These are phyloP conservation scores for Cephus runcator DNA, from an alignment of 2,888 invertebrate genomes.

Conservation along the genomic window DNA sequence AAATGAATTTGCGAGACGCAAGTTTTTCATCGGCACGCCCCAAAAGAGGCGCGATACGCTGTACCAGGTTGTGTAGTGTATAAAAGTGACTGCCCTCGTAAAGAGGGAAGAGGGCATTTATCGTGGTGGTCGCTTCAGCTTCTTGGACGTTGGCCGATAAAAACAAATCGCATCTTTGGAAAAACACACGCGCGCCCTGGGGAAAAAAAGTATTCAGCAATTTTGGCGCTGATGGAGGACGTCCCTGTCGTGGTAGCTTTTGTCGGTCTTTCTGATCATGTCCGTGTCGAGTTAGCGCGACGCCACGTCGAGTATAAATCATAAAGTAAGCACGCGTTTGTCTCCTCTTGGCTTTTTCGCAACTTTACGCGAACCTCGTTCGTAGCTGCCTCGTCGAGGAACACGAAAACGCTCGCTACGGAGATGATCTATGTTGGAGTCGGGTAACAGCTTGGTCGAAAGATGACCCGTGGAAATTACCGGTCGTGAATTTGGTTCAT, in stretches of 20 bases:
- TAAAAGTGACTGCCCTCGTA: slow-evolving; percentile 8
- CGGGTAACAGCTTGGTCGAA: not conserved
- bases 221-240: slow-evolving; percentile 36
- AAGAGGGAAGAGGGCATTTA: slow-evolving; percentile 12
- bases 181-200: slow-evolving; percentile 52
- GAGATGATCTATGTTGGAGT: not conserved
- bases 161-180: slow-evolving; percentile 56
- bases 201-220: slow-evolving; percentile 43
- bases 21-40: slow-evolving; percentile 22
- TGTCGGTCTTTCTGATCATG: slow-evolving; percentile 12
- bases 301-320: slow-evolving; percentile 37
- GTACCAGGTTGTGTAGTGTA: slow-evolving; percentile 2
- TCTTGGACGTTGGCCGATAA: slow-evolving; percentile 15
- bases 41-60: not conserved
- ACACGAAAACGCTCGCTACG: not conserved
- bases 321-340: slow-evolving; percentile 35
- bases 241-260: slow-evolving; percentile 11
- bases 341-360: not conserved
- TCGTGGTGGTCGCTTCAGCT: slow-evolving; percentile 1
- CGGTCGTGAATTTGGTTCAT: not conserved
- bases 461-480: not conserved
- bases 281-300: slow-evolving; percentile 3
- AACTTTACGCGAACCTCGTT: not conserved
- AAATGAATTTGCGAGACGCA: slow-evolving; percentile 36
- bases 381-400: not conserved